phyloP scores from a whole-genome alignment of 2,888 invertebrate genomes.

The Rapana venosa region DNA sequence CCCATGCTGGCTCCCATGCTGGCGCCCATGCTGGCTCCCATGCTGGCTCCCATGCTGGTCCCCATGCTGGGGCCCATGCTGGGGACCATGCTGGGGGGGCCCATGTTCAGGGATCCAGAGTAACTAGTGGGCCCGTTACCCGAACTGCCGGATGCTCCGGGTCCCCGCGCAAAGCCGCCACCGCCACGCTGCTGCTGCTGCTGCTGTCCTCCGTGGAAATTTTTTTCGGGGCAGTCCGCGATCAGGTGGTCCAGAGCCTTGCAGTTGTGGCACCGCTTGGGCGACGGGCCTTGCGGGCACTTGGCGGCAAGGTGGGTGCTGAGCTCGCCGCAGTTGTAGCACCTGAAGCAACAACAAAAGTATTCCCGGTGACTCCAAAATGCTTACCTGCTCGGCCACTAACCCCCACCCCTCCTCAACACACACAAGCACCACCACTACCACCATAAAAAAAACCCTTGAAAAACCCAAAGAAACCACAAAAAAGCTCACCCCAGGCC shows the following conservation, averaged over 20 bases:
- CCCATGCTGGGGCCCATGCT: too few relatives aligned
- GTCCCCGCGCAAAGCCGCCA: background rate
- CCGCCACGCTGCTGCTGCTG: background rate
- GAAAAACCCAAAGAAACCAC: too few relatives aligned
- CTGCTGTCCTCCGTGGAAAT: background rate
- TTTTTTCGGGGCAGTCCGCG: slow-evolving; percentile 87
- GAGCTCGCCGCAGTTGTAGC: slow-evolving; percentile 95
- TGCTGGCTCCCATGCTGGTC: too few relatives aligned
- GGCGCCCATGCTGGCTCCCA: too few relatives aligned
- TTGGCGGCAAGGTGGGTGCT: slow-evolving; percentile 95
- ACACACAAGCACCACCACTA: too few relatives aligned
- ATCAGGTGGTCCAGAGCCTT: slow-evolving; percentile 92
- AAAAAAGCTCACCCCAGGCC: too few relatives aligned
- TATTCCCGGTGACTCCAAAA: background rate
- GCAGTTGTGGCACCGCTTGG: slow-evolving; percentile 93
- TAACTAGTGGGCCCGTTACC: background rate
- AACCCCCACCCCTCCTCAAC: too few relatives aligned
- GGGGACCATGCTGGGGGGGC: too few relatives aligned
- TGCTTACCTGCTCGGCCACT: background rate
- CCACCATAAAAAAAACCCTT: too few relatives aligned
- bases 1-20: too few relatives aligned
- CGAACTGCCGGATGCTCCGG: background rate
- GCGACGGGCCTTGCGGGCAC: slow-evolving; percentile 91
- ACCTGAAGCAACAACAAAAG: slow-evolving; percentile 81
- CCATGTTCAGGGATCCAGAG: background rate